phyloP scores from a whole-genome alignment of 92 coral and sea anemone species.

The Isaurus tuberculatus region DNA sequence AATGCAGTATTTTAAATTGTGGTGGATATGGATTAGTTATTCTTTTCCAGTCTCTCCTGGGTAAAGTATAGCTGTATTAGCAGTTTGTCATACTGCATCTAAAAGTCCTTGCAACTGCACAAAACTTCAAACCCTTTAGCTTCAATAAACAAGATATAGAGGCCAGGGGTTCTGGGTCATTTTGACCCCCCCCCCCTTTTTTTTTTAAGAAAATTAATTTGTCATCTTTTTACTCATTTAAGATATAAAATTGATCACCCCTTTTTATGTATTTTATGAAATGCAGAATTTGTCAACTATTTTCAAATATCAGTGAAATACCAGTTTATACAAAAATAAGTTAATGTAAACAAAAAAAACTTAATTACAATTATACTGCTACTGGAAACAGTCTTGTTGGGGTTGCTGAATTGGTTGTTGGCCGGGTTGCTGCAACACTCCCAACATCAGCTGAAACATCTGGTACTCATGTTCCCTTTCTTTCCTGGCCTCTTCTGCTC shows the following conservation, averaged over 20 bases:
- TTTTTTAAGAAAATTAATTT: not conserved
- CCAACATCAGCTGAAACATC: slow-evolving; percentile 19
- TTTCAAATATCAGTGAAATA: not conserved
- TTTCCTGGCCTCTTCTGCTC: slow-evolving; percentile 15
- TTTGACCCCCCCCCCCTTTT: not conserved
- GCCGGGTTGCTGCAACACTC: slow-evolving; percentile 9
- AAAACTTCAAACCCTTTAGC: not conserved
- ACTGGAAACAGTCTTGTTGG: slow-evolving; percentile 22
- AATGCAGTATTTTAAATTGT: not conserved
- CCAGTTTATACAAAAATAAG: not conserved
- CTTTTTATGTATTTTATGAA: not conserved
- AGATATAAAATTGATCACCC: not conserved
- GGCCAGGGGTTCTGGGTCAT: not conserved
- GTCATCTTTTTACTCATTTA: not conserved
- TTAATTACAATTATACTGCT: slow-evolving; percentile 8
- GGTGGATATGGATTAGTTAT: slow-evolving; percentile 2
- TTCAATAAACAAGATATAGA: not conserved
- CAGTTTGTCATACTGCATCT: not conserved
- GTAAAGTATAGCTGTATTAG: slow-evolving; percentile 7
- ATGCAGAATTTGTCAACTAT: not conserved
- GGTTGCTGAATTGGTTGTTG: slow-evolving; percentile 16
- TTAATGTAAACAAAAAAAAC: not conserved
- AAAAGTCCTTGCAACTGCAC: not conserved
- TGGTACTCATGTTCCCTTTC: slow-evolving; percentile 11
- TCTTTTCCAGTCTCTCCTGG: slow-evolving; percentile 1